Percentiles rank a stretch among this genome's conserved stretches.
These are phyloP conservation scores for Chrysomela aeneicollis DNA, from an alignment of 2,888 invertebrate genomes.

Conservation along the genomic window DNA sequence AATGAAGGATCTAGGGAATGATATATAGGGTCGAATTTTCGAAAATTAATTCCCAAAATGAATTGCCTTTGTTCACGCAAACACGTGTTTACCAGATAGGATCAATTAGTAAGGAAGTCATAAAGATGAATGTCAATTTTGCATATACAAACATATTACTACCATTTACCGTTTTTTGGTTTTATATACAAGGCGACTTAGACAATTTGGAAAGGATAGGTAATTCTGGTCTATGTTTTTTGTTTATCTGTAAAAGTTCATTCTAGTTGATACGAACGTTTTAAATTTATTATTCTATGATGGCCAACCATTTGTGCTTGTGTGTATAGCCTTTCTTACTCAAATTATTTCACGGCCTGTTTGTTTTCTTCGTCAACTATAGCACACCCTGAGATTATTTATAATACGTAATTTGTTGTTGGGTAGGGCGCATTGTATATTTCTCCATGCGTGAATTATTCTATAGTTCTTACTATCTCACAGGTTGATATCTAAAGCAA, in stretches of 20 bases:
- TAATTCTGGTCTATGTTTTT: no score
- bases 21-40: constrained; percentile 14
- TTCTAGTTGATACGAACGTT: background rate
- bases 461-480: background rate
- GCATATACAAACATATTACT: background rate
- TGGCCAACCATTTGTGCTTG: background rate
- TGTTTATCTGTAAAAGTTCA: no score
- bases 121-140: background rate
- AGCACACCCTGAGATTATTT: background rate
- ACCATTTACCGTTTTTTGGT: no score
- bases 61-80: background rate
- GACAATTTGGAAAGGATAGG: no score
- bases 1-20: background rate
- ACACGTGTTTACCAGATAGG: background rate
- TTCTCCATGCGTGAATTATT: background rate
- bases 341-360: background rate
- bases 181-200: no score
- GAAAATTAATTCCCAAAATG: background rate
- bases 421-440: background rate
- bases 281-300: background rate
- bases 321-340: background rate
- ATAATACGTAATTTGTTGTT: background rate
- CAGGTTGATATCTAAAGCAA: background rate
- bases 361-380: background rate
- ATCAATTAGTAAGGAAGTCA: background rate